Evolutionary conservation across 2,888 invertebrate genomes (phyloP), one percentile per base, ranked within the genome.

Genomic region (Platypus cylindrus): DNA sequence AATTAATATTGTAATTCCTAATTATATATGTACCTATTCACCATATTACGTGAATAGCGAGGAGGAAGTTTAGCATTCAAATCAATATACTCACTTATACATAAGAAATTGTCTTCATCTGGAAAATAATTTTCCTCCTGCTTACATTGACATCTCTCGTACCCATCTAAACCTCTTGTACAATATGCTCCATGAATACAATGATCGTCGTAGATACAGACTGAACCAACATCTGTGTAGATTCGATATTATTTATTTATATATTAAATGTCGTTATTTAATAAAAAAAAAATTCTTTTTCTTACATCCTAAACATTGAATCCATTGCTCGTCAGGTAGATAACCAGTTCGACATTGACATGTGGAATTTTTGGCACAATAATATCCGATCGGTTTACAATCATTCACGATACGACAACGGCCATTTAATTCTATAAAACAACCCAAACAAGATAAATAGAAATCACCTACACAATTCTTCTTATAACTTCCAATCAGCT

Each of bases 171-270:
- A 5, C 38, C 38, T n/a, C n/a, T n/a, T 48, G 58, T 52, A 45
- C 63, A 63, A 45, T 49, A 63, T 3, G 60, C 62, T 3, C 59
- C 59, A 27, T 57, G 56, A 35, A 62, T 58, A 43, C 63, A 63
- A 35, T 62, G 59, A 36, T 58, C 58, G 43, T 63, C 63, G 37
- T 62, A 63, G 27, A 51, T 44, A 45, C 63, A 63, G 42, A 45
- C 52, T 40, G 59, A 53, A 32, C 55, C 56, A 2, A 62, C 50
- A 37, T 52, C 63, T 62, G 36, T 28, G 55, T 15, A 14, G 8
- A 24, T 24, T 4, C 4, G 9, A 24, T 24, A 24, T 7, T 20
- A 7, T 5, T 20, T 17, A 29, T 30, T 16, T 24, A 20, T 16
- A 22, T 20, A 5, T 18, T 8, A 22, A 14, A 29, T 5, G 14